Evolutionary conservation across 2,113 vertebrate genomes (phyloP), one percentile per base, ranked within the genome.

Genomic region (Engystomops pustulosus): DNA sequence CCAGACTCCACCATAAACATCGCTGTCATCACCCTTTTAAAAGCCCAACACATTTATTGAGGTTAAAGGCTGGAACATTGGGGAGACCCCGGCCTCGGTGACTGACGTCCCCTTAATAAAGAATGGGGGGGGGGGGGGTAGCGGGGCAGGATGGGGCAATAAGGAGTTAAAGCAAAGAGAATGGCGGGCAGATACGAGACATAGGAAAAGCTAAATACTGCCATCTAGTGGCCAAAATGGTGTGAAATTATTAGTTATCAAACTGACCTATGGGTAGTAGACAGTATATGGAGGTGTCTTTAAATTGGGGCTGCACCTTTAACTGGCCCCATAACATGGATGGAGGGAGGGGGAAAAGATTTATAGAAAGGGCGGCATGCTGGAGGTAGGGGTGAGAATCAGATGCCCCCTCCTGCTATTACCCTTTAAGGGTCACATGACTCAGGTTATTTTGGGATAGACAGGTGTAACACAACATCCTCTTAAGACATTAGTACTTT

Each of bases 21-120:
- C 45, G 45, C 83, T 84, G 83, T 84, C 83, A 84, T 84, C 83
- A 84, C 83, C 83, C 62, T 69, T 79, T 84, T 78, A 84, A 84
- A 70, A 84, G 44, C 45, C 83, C 83, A 51, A 84, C 83, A 69
- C 62, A 51, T 84, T 84, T 84, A 84, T 84, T 78, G 76, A 84
- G 72, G 83, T 84, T 69, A 84, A 69, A 77, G 74, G 75, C 74
- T 84, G 74, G 47, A 70, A 84, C 27, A 84, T 69, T 65, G 27
- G 60, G 38, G 47, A 45, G 74, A 69, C 74, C 62, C 14, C 32
- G 25, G 83, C 10, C 25, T 2, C 15, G 15, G 60, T 69, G 83
- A 78, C 32, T 18, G 83, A 68, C 74, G n/a, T 30, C 36, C n/a
- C 25, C 41, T 41, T 4, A 11, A 36, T 53, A 60, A 45, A 17